Conservation (phyloP, 30 jellyfish, hydroid and myxozoan species). For the Pelagia noctiluca region DNA sequence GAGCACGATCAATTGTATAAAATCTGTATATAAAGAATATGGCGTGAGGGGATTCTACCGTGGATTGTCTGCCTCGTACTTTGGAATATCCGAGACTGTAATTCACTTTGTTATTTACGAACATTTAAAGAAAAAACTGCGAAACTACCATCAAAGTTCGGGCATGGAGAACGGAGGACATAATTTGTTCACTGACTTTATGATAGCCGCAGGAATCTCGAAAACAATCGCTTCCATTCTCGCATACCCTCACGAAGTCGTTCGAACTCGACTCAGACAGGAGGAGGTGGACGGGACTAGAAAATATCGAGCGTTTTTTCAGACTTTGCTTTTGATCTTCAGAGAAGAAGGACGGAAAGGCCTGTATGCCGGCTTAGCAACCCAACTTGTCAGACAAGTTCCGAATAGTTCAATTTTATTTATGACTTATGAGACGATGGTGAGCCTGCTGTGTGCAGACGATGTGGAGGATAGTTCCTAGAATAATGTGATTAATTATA, state of each 20-base stretch:
- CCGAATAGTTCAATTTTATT: slow-evolving; percentile 95
- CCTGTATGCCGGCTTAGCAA: slow-evolving; percentile 92
- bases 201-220: slow-evolving; percentile 97
- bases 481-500: too few relatives aligned
- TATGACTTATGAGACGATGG: slow-evolving; percentile 92
- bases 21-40: slow-evolving; percentile 71
- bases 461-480: slow-evolving; percentile 50
- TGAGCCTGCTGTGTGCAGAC: slow-evolving; percentile 73
- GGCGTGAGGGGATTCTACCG: slow-evolving; percentile 97
- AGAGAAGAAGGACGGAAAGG: slow-evolving; percentile 98
- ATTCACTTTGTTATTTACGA: slow-evolving; percentile 96
- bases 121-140: slow-evolving; percentile 80
- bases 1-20: slow-evolving; percentile 69
- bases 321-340: slow-evolving; percentile 73
- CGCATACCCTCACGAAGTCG: slow-evolving; percentile 99
- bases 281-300: slow-evolving; percentile 77
- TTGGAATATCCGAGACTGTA: slow-evolving; percentile 95
- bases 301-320: slow-evolving; percentile 87
- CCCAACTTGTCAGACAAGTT: slow-evolving; percentile 91
- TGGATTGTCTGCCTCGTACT: slow-evolving; percentile 98
- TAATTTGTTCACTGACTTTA: slow-evolving; percentile 88
- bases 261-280: slow-evolving; percentile 97
- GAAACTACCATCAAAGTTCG: slow-evolving; percentile 64
- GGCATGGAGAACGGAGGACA: slow-evolving; percentile 74
- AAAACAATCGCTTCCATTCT: slow-evolving; percentile 91